Evolutionary conservation across 2,888 invertebrate species (phyloP), one percentile per base, ranked within the genome.

Genomic region (Torymus tubicola): DNA sequence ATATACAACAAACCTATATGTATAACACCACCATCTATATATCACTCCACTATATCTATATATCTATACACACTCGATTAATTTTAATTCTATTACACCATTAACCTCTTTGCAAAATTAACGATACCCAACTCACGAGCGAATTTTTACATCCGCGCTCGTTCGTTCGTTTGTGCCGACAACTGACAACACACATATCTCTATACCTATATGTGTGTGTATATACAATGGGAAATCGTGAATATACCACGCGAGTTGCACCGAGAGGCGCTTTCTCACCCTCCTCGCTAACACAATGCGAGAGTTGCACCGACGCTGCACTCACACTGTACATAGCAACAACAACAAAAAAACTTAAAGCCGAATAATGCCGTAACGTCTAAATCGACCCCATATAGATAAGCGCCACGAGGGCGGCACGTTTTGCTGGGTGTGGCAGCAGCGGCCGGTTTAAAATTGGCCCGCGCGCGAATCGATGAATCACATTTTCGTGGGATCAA

Each of bases 391-490:
- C 31, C 18, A 58, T 21, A 69, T n/a, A n/a, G 81, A 81, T 81
- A 77, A 77, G 63, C 8, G 24, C 53, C 64, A n/a, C n/a, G n/a
- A n/a, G 74, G 50, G 57, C 24, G 42, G 21, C 70, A 70, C 64
- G 74, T 73, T 80, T 63, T 80, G n/a, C 31, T 69, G 73, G 79
- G 79, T 50, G 79, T 67, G 79, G 73, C 53, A 63, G 13, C 21
- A 42, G 14, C 57, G 63, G n/a, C n/a, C n/a, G n/a, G n/a, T n/a
- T 58, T 57, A 65, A 55, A 69, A 76, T 61, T 55, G 24, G 2
- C 31, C 31, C n/a, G n/a, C n/a, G n/a, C n/a, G 31, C 31, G 31
- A 53, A 68, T 61, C 68, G 61, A 73, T 53, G 78, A 71, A 71
- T 78, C 61, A 73, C 61, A 63, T 60, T 55, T 61, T 61, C 55